Conservation (phyloP, 2,113 vertebrate species). For the Odocoileus hemionus region DNA sequence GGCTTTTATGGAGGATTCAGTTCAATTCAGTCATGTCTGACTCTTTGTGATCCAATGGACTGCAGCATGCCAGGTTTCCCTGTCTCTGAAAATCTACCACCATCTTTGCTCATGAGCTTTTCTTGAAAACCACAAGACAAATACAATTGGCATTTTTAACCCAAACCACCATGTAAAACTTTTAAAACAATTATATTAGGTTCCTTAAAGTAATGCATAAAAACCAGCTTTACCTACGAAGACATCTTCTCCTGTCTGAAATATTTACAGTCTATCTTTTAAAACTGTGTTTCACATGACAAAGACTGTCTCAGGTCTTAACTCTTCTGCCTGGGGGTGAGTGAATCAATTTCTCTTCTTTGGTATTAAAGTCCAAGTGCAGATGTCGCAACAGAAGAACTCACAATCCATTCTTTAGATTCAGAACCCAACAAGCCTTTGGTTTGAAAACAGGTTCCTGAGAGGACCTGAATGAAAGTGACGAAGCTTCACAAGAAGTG, state of each 20-base stretch:
- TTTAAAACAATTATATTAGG: neutral
- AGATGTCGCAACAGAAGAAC: neutral
- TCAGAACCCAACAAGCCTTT: neutral
- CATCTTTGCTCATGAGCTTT: slow-evolving; percentile 32
- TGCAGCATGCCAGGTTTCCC: neutral
- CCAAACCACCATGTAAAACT: neutral
- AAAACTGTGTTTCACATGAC: slow-evolving; percentile 56
- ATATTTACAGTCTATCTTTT: slow-evolving; percentile 20
- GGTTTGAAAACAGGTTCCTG: neutral
- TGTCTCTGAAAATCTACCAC: slow-evolving; percentile 37
- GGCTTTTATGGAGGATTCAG: neutral
- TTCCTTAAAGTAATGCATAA: slow-evolving; percentile 21
- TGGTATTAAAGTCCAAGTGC: neutral
- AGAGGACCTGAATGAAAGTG: neutral
- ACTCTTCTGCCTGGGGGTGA: neutral
- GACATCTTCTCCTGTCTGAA: slow-evolving; percentile 21
- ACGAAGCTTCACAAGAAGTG: neutral
- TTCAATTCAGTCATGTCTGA: neutral
- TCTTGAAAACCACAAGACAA: slow-evolving; percentile 41
- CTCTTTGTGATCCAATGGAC: neutral
- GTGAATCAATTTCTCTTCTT: neutral
- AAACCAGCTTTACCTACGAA: slow-evolving; percentile 21
- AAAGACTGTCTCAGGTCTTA: neutral
- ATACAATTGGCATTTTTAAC: slow-evolving; percentile 35
- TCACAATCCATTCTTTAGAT: neutral